phyloP scores from a whole-genome alignment of 2,797 vertebrate species.

The Acipenser oxyrinchus region DNA sequence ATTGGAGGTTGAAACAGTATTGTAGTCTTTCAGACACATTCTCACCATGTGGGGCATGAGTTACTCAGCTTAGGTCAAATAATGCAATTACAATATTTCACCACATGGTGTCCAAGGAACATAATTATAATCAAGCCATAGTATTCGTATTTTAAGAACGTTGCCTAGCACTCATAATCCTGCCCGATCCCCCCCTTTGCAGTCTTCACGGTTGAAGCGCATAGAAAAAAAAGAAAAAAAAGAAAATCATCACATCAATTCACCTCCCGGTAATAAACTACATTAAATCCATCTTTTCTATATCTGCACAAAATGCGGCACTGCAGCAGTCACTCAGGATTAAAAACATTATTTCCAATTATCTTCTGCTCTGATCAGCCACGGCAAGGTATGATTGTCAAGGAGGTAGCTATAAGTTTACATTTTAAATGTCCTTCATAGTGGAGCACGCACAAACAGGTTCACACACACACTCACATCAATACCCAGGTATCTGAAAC shows the following conservation, averaged over 20 bases:
- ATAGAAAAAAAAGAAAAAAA: not conserved
- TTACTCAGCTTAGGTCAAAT: too few species aligned
- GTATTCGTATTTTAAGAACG: too few species aligned
- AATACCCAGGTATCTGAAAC: not conserved
- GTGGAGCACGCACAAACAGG: not conserved
- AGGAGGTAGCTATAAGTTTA: not conserved
- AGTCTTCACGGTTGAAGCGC: too few species aligned
- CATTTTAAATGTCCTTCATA: slow-evolving; percentile 1
- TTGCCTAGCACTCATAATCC: too few species aligned
- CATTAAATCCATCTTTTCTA: not conserved
- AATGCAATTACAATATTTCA: too few species aligned
- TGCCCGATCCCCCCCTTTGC: too few species aligned
- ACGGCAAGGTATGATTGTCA: not conserved
- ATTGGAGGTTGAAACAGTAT: too few species aligned
- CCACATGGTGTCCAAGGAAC: too few species aligned
- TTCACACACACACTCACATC: not conserved
- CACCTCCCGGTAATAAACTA: not conserved
- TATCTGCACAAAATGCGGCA: not conserved
- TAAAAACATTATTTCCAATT: slow-evolving; percentile 1
- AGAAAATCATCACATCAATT: not conserved
- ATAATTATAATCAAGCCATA: too few species aligned
- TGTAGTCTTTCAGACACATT: too few species aligned
- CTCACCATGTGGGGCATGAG: too few species aligned
- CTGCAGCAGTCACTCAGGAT: not conserved
- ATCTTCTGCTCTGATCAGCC: not conserved